Evolutionary conservation across 2,113 vertebrate genomes (phyloP).

Genomic region (Sylvia atricapilla): DNA sequence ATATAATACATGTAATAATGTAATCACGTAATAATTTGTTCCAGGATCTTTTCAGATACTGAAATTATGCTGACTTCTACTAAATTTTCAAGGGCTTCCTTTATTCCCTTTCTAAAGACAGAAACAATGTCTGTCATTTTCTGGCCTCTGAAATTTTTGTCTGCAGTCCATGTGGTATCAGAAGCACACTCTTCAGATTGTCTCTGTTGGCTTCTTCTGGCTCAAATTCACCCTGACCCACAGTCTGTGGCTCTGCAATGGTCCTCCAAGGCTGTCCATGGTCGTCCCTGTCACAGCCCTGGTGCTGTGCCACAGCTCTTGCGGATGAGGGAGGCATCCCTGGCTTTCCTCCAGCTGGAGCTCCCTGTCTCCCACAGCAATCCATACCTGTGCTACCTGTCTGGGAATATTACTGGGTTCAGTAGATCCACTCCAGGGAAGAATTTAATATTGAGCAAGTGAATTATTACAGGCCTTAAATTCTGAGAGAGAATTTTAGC

Average conservation of each 20-base stretch:
- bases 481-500: not conserved
- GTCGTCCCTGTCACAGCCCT: not conserved
- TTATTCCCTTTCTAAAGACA: not conserved
- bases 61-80: not conserved
- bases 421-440: not conserved
- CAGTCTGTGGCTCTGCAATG: not conserved
- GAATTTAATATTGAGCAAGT: not conserved
- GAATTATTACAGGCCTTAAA: not conserved
- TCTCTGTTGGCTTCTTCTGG: not conserved
- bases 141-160: not conserved
- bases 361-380: not conserved
- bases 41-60: not conserved
- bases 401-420: not conserved
- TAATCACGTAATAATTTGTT: not conserved
- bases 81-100: not conserved
- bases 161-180: not conserved
- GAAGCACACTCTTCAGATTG: not conserved
- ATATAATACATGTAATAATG: not conserved
- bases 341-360: not conserved
- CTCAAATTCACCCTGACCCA: not conserved
- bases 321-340: not conserved
- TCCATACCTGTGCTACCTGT: not conserved
- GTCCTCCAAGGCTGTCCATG: rapidly evolving
- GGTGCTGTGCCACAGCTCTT: not conserved
- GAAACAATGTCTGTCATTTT: not conserved